A percentile compares a stretch with the other conserved stretches of the same genome.
phyloP scores from a whole-genome alignment of 2,113 vertebrate species.

The Scolopax mira region DNA sequence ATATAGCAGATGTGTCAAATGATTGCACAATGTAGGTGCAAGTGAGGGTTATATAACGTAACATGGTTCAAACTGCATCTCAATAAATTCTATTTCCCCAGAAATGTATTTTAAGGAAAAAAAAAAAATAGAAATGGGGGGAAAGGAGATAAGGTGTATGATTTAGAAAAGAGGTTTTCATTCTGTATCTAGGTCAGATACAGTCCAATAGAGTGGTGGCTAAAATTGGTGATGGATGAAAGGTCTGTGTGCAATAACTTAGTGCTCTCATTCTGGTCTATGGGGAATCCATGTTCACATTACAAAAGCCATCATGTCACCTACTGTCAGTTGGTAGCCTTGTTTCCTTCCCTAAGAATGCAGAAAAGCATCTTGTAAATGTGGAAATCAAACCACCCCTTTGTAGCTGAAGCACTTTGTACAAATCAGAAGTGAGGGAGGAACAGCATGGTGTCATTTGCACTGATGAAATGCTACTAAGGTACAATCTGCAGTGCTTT shows the following conservation, averaged over 20 bases:
- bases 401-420: neutral
- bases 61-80: neutral
- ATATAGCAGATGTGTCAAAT: constrained; percentile 39
- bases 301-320: neutral
- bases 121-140: neutral
- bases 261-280: neutral
- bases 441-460: neutral
- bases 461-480: neutral
- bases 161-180: neutral
- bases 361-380: neutral
- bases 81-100: neutral
- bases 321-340: neutral
- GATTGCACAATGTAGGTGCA: constrained; percentile 16
- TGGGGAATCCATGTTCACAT: neutral
- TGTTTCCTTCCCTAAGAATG: neutral
- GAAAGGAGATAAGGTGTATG: neutral
- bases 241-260: neutral
- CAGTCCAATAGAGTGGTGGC: neutral
- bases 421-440: neutral
- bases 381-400: neutral
- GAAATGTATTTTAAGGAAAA: neutral
- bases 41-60: constrained; percentile 21
- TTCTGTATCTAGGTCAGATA: neutral
- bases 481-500: neutral
- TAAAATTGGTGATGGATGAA: neutral